Evolutionary conservation across 2,888 invertebrate species (phyloP), one percentile per base, ranked within the genome.

Genomic region (Drosophila sordidula): DNA sequence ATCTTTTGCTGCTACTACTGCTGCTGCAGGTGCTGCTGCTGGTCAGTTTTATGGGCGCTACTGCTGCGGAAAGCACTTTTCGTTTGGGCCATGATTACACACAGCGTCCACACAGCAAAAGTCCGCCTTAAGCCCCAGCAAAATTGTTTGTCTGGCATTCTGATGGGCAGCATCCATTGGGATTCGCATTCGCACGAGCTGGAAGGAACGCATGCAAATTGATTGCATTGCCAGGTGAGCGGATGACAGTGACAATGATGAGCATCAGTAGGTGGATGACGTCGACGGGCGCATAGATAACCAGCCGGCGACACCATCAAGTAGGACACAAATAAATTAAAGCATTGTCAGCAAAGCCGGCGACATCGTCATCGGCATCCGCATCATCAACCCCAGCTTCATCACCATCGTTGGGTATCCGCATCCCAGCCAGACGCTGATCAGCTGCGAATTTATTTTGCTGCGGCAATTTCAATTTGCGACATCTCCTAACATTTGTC

Each of bases 11-110:
- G 49, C 16, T 22, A 11, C 44, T 44, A 57, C 29, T 50, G 32
- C 9, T 52, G 44, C 26, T 46, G 52, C 36, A 46, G 55, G 18
- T 59, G 45, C 26, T 67, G 50, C 46, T 57, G 55, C 50, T 72
- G 85, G 81, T 73, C 78, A 78, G 67, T 70, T 80, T 84, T 76
- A 84, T 80, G 66, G 73, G 69, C 39, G 51, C 36, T 38, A 38
- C 44, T 46, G 52, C 46, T 71, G 34, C 36, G 75, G 45, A 50
- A 64, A 66, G 75, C 72, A 61, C 61, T 64, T 68, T 70, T 62
- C 71, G 55, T 74, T 64, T 55, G 50, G 45, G 56, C 65, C 61
- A 66, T 70, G 69, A 74, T 74, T 74, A 50, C 70, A 44, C 44
- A 41, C 29, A 12, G 22, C 34, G 3, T 46, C 18, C 26, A 12